Evolutionary conservation across 2,888 invertebrate genomes (phyloP).

Genomic region (Chrysolina americana): DNA sequence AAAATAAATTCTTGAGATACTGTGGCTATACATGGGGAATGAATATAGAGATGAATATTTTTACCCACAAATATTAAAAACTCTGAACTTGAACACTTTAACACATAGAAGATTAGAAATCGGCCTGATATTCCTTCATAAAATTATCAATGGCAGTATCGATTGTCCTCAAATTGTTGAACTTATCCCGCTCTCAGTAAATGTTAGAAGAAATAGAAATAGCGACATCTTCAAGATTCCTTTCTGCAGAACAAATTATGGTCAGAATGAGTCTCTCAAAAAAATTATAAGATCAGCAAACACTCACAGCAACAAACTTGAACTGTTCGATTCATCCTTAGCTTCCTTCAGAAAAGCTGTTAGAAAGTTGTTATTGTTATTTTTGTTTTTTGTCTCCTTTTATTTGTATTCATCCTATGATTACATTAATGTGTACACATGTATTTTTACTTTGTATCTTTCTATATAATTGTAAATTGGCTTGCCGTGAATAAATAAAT

Average conservation of each 20-base stretch:
- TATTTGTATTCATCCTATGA: too few relatives aligned
- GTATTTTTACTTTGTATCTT: too few relatives aligned
- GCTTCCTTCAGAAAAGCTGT: too few relatives aligned
- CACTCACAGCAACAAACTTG: too few relatives aligned
- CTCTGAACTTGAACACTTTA: constrained; percentile 14
- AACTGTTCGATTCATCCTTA: too few relatives aligned
- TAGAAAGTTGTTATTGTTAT: too few relatives aligned
- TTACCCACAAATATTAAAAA: constrained; percentile 24
- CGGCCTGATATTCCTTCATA: constrained; percentile 1
- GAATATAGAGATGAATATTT: constrained; percentile 20
- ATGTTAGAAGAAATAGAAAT: constrained; percentile 25
- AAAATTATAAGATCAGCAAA: too few relatives aligned
- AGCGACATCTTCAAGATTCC: constrained; percentile 20
- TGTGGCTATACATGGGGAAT: constrained; percentile 23
- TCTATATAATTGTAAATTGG: too few relatives aligned
- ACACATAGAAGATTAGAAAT: constrained; percentile 17
- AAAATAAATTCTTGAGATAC: constrained; percentile 28
- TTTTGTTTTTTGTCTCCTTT: too few relatives aligned
- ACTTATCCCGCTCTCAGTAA: constrained; percentile 5
- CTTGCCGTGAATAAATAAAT: too few relatives aligned
- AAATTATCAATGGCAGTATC: constrained; percentile 26
- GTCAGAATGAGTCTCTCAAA: constrained; percentile 21
- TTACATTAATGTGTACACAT: too few relatives aligned
- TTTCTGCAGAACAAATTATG: constrained; percentile 26
- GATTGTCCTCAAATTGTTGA: constrained; percentile 27